These are phyloP conservation scores for Heliconius charithonia DNA, from an alignment of 2,888 invertebrate species.

Conservation along the genomic window DNA sequence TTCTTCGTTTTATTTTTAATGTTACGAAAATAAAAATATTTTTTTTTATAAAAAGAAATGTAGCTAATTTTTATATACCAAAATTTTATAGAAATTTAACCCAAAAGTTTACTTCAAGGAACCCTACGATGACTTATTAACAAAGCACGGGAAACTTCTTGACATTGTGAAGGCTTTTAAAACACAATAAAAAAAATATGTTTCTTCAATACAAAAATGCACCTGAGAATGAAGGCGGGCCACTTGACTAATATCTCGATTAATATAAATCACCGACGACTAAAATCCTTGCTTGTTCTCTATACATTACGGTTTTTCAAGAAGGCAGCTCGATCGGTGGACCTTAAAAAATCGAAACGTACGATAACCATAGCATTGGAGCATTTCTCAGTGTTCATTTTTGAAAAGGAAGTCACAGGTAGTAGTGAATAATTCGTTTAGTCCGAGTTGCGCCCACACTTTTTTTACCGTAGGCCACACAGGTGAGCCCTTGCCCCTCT, in stretches of 20 bases:
- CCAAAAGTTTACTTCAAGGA: constrained; percentile 46
- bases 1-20: too few species aligned
- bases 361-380: constrained; percentile 38
- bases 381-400: constrained; percentile 46
- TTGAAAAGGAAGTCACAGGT: constrained; percentile 72
- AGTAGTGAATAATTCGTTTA: constrained; percentile 83
- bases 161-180: constrained; percentile 74
- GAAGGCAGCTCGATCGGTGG: not conserved
- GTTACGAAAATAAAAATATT: too few species aligned
- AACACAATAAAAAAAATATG: constrained; percentile 78
- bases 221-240: constrained; percentile 83
- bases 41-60: too few species aligned
- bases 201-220: constrained; percentile 82
- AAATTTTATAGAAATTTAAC: not conserved
- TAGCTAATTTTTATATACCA: too few species aligned
- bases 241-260: constrained; percentile 81
- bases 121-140: constrained; percentile 72
- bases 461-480: constrained; percentile 78
- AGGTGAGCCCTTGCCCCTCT: constrained; percentile 75
- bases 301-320: constrained; percentile 52
- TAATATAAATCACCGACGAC: constrained; percentile 70
- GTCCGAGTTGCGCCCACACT: constrained; percentile 78
- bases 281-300: constrained; percentile 40
- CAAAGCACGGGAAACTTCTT: constrained; percentile 76
- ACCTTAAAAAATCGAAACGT: constrained; percentile 54